These are phyloP conservation scores for Centropus unirufus DNA, from an alignment of 2,113 vertebrate genomes.

Conservation along the genomic window DNA sequence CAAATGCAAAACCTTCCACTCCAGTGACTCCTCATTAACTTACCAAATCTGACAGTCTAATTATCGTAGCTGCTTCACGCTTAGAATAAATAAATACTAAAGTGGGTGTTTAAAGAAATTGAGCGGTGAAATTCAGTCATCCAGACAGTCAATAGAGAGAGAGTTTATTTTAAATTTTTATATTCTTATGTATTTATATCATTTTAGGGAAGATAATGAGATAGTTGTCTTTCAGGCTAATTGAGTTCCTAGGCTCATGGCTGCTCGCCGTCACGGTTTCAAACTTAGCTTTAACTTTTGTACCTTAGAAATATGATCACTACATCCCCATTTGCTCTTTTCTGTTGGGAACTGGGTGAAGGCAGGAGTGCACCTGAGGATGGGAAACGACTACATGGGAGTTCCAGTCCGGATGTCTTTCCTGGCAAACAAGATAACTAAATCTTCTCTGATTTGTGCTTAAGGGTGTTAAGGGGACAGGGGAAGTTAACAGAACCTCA, in stretches of 20 bases:
- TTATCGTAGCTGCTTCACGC: constrained; percentile 77
- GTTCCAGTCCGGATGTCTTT: constrained; percentile 50
- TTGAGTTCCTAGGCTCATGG: constrained; percentile 73
- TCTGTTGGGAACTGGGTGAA: constrained; percentile 58
- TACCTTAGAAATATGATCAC: constrained; percentile 74
- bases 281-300: constrained; percentile 76
- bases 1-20: constrained; percentile 76
- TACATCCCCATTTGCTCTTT: constrained; percentile 68
- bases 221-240: constrained; percentile 79
- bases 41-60: constrained; percentile 85
- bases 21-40: constrained; percentile 83
- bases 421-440: constrained; percentile 68
- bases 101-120: constrained; percentile 79
- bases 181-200: constrained; percentile 78
- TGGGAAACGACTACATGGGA: constrained; percentile 46
- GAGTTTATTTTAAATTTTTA: constrained; percentile 83
- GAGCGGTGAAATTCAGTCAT: constrained; percentile 77
- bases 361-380: constrained; percentile 57
- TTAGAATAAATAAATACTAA: constrained; percentile 87
- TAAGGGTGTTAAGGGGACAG: constrained; percentile 33
- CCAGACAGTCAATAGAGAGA: constrained; percentile 78
- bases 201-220: constrained; percentile 78
- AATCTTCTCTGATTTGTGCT: constrained; percentile 48
- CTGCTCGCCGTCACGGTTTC: constrained; percentile 75
- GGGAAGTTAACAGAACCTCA: constrained; percentile 28